phyloP scores from a whole-genome alignment of 2,113 vertebrate genomes.

The Colaptes auratus region DNA sequence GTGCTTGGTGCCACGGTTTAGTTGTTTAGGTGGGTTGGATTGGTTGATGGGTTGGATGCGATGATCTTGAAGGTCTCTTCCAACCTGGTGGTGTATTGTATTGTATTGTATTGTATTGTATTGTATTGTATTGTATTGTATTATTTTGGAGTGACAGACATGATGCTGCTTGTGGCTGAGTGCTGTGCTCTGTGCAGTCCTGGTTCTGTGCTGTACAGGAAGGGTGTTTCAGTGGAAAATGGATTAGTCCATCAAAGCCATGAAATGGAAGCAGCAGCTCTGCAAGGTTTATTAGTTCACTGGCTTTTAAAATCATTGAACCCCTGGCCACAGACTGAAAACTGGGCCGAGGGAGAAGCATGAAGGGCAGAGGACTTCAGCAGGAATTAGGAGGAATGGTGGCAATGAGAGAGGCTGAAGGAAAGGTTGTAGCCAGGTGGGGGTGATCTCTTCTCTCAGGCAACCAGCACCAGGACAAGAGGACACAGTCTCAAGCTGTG shows the following conservation, averaged over 20 bases:
- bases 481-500: no score
- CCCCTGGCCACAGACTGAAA: neutral
- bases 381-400: neutral
- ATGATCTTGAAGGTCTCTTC: no score
- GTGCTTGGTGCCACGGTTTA: no score
- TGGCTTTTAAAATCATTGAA: neutral
- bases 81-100: no score
- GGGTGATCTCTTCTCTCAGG: no score
- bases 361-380: neutral
- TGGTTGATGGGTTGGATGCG: no score
- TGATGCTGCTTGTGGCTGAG: neutral
- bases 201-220: neutral
- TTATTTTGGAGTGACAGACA: slow-evolving; percentile 3
- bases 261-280: neutral
- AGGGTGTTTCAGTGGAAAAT: neutral
- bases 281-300: neutral
- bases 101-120: no score
- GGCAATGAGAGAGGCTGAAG: neutral
- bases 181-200: neutral
- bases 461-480: no score
- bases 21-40: no score
- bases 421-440: neutral
- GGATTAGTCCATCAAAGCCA: neutral
- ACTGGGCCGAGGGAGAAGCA: neutral
- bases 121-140: no score